A percentile compares a stretch with the other conserved stretches of the same genome.
phyloP scores from a whole-genome alignment of 2,888 invertebrate species.

The Leucophora obtusa region DNA sequence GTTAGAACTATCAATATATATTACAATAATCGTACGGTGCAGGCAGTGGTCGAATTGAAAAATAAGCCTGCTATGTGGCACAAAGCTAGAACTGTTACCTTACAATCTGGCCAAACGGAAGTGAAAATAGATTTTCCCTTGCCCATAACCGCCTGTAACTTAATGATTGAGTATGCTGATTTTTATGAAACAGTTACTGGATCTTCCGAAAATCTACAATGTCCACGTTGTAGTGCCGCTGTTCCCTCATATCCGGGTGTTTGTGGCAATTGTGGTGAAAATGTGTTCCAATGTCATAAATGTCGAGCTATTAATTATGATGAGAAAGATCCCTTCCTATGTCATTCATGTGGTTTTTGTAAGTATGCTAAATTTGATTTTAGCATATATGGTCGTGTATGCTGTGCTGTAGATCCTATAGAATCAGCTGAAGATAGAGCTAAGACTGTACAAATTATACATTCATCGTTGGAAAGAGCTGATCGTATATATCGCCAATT shows the following conservation, averaged over 20 bases:
- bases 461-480: slow-evolving; percentile 93
- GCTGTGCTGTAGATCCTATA: slow-evolving; percentile 97
- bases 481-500: slow-evolving; percentile 95
- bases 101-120: slow-evolving; percentile 95
- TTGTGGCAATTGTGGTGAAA: slow-evolving; percentile 91
- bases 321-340: slow-evolving; percentile 98
- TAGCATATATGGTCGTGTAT: slow-evolving; percentile 92
- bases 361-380: slow-evolving; percentile 99
- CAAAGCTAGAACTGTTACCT: slow-evolving; percentile 93
- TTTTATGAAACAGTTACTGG: slow-evolving; percentile 96
- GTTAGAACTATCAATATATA: slow-evolving; percentile 96
- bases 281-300: slow-evolving; percentile 99
- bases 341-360: slow-evolving; percentile 99
- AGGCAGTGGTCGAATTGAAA: slow-evolving; percentile 97
- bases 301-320: slow-evolving; percentile 99
- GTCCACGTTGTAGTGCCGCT: slow-evolving; percentile 96
- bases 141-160: slow-evolving; percentile 97
- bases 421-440: slow-evolving; percentile 98
- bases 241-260: slow-evolving; percentile 99
- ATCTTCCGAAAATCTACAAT: slow-evolving; percentile 95
- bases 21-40: slow-evolving; percentile 97
- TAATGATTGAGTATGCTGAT: slow-evolving; percentile 99
- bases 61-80: slow-evolving; percentile 98
- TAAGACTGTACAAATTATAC: slow-evolving; percentile 95
- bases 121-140: slow-evolving; percentile 97